Conservation (phyloP, 2,113 vertebrate genomes). For the Panurus biarmicus region DNA sequence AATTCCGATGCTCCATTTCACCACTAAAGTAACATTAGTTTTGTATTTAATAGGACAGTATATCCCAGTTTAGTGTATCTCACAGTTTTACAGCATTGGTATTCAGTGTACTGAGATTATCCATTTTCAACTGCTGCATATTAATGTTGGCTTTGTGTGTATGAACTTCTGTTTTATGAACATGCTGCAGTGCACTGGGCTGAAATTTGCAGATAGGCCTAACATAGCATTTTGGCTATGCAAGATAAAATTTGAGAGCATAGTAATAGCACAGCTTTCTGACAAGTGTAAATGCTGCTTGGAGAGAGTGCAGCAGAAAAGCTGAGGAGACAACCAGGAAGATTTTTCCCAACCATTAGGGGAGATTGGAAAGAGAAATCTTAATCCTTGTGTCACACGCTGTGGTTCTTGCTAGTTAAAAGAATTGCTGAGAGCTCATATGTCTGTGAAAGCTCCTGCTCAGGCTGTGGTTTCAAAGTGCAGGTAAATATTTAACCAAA, state of each 20-base stretch:
- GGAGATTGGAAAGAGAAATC: neutral
- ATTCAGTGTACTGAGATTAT: conserved; percentile 24
- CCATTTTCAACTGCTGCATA: conserved; percentile 38
- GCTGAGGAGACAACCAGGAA: neutral
- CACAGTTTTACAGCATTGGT: conserved; percentile 30
- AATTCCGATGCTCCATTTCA: neutral
- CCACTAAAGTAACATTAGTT: conserved; percentile 41
- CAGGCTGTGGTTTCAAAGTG: neutral
- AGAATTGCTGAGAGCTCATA: neutral
- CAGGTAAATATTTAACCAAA: conserved; percentile 4
- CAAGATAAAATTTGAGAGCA: conserved; percentile 58
- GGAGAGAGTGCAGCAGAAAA: neutral
- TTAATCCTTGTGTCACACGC: neutral
- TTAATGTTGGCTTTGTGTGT: conserved; percentile 51
- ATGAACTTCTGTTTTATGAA: conserved; percentile 56
- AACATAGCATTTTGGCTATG: conserved; percentile 55
- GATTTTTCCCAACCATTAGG: neutral
- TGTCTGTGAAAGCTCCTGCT: neutral
- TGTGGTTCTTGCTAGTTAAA: neutral
- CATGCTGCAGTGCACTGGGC: neutral
- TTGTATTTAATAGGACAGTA: conserved; percentile 51
- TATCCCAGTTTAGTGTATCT: conserved; percentile 35
- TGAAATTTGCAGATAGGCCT: conserved; percentile 35
- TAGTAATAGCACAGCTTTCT: conserved; percentile 28
- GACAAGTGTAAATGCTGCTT: conserved; percentile 27